Conservation (phyloP, 2,113 vertebrate species). For the Rhinogobius similis region DNA sequence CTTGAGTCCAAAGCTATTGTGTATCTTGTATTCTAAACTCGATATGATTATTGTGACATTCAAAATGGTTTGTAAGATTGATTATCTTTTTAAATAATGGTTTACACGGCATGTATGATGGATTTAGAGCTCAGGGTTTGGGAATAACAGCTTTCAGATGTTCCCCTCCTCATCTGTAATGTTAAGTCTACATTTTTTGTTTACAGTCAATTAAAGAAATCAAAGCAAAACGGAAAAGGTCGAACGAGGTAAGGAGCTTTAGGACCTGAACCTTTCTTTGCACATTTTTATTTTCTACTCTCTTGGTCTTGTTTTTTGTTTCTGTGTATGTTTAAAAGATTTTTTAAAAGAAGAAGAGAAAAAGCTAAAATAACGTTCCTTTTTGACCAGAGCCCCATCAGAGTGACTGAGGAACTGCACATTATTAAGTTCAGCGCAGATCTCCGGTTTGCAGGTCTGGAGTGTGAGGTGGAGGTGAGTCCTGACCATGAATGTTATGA, state of each 20-base stretch:
- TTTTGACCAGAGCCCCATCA: conserved; percentile 77
- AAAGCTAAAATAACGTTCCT: not conserved
- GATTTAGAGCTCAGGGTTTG: too few relatives aligned
- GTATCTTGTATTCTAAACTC: too few relatives aligned
- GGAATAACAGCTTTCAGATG: not conserved
- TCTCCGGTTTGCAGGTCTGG: conserved; percentile 79
- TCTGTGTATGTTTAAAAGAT: too few relatives aligned
- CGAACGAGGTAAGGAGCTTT: conserved; percentile 81
- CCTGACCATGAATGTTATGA: too few relatives aligned
- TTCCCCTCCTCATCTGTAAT: not conserved
- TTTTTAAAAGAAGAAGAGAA: too few relatives aligned
- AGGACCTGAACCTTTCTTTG: not conserved
- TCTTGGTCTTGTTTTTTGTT: too few relatives aligned
- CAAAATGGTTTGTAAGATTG: too few relatives aligned
- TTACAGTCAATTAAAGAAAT: conserved; percentile 82
- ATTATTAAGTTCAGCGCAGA: conserved; percentile 87
- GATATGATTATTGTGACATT: too few relatives aligned
- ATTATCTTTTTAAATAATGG: too few relatives aligned
- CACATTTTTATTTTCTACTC: too few relatives aligned
- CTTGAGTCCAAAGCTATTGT: too few relatives aligned
- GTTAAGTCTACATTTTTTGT: not conserved
- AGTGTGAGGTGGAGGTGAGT: conserved; percentile 84
- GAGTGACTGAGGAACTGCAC: conserved; percentile 93
- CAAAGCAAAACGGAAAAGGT: conserved; percentile 77
- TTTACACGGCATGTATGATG: too few relatives aligned